Evolutionary conservation across 2,797 vertebrate species (phyloP).

Genomic region (Saguinus oedipus): DNA sequence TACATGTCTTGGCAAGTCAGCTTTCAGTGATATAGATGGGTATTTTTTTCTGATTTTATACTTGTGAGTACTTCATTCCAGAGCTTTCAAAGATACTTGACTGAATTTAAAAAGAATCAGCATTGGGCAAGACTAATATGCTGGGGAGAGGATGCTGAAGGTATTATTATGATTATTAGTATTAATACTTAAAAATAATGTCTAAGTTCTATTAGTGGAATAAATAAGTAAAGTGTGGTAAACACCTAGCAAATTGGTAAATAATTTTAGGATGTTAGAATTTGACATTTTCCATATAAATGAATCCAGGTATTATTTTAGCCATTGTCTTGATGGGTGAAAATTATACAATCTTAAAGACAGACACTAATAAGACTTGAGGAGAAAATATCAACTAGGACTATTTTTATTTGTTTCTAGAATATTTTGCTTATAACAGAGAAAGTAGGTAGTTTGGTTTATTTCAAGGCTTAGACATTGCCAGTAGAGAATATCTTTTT

Average conservation of each 20-base stretch:
- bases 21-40: neutral
- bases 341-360: neutral
- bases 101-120: neutral
- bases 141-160: neutral
- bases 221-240: neutral
- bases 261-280: neutral
- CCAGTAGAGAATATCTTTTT: neutral
- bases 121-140: neutral
- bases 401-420: neutral
- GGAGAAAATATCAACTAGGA: neutral
- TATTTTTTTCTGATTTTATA: neutral
- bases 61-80: neutral
- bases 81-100: neutral
- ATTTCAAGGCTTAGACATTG: neutral
- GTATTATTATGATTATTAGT: neutral
- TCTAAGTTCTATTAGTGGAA: neutral
- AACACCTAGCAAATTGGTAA: neutral
- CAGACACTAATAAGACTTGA: neutral
- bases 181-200: conserved; percentile 1
- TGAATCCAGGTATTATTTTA: neutral
- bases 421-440: neutral
- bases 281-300: neutral
- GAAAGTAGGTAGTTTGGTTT: neutral
- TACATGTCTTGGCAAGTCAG: neutral
- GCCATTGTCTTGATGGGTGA: neutral